These are phyloP conservation scores for Notarius lentiginosus DNA, from an alignment of 2,113 vertebrate genomes.

Conservation along the genomic window DNA sequence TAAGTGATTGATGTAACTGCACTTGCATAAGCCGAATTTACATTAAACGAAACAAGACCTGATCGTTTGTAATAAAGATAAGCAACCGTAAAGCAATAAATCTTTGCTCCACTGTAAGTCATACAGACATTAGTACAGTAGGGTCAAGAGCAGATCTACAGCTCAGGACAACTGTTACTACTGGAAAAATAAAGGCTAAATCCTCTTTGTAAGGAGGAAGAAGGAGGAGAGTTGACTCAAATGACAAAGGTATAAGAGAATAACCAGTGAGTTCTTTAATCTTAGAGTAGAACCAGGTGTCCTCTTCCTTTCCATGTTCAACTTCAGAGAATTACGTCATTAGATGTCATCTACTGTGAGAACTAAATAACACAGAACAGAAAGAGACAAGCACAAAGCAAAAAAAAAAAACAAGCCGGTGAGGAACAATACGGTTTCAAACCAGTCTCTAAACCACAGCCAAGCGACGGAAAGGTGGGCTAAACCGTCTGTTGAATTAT, in stretches of 20 bases:
- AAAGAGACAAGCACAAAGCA: not conserved
- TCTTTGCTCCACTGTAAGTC: not conserved
- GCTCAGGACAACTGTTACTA: conserved; percentile 21
- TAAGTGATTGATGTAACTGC: not conserved
- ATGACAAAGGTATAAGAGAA: conserved; percentile 28
- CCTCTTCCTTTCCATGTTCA: not conserved
- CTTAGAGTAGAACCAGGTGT: conserved; percentile 17
- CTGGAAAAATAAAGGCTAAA: conserved; percentile 12
- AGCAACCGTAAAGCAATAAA: not conserved
- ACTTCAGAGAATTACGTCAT: not conserved
- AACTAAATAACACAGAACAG: conserved; percentile 13
- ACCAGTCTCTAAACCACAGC: not conserved
- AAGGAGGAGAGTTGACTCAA: conserved; percentile 21
- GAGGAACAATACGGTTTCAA: not conserved
- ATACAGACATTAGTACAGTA: not conserved
- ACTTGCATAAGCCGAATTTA: not conserved
- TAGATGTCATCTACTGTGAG: conserved; percentile 12
- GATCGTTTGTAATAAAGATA: not conserved
- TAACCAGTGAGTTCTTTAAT: conserved; percentile 24
- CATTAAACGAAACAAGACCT: not conserved
- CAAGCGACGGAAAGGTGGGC: not conserved
- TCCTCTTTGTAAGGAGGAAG: not conserved
- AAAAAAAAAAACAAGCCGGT: not conserved
- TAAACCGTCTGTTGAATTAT: conserved; percentile 50
- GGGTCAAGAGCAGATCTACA: conserved; percentile 26